Conservation (phyloP, 2,888 invertebrate species). For the Leptinotarsa tumamoca region DNA sequence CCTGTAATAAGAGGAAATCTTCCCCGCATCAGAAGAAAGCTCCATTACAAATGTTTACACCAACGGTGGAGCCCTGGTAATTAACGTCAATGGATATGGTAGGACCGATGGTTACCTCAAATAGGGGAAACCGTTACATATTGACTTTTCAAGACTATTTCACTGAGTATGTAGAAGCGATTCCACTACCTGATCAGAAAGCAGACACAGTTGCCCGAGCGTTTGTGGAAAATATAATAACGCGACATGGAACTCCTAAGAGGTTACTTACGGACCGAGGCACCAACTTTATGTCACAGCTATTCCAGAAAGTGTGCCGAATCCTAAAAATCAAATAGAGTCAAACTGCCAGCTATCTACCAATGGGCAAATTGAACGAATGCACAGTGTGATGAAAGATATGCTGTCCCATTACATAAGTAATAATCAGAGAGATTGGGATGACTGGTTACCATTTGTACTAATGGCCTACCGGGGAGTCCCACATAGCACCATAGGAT, state of each 20-base stretch:
- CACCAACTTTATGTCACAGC: slow-evolving; percentile 48
- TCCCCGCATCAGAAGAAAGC: slow-evolving; percentile 42
- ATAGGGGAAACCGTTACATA: slow-evolving; percentile 45
- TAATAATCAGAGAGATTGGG: background rate
- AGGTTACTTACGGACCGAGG: slow-evolving; percentile 54
- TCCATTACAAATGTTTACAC: slow-evolving; percentile 44
- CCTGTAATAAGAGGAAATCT: slow-evolving; percentile 51
- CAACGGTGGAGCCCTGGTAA: slow-evolving; percentile 45
- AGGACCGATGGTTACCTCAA: slow-evolving; percentile 49
- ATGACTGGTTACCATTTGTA: background rate
- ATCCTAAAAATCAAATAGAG: slow-evolving; percentile 48
- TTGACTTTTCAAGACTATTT: slow-evolving; percentile 46
- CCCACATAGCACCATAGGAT: slow-evolving; percentile 33
- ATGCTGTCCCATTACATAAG: background rate
- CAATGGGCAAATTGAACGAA: slow-evolving; percentile 55
- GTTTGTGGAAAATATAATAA: slow-evolving; percentile 50
- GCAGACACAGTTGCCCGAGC: background rate
- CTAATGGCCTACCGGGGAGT: background rate
- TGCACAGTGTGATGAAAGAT: background rate
- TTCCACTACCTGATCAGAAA: slow-evolving; percentile 45
- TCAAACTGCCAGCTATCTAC: slow-evolving; percentile 52
- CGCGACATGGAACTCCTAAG: slow-evolving; percentile 50
- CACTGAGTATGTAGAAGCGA: slow-evolving; percentile 40
- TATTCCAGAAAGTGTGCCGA: slow-evolving; percentile 51
- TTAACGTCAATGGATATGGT: slow-evolving; percentile 52